phyloP scores from a whole-genome alignment of 2,888 invertebrate species.

The Thalpophila matura region DNA sequence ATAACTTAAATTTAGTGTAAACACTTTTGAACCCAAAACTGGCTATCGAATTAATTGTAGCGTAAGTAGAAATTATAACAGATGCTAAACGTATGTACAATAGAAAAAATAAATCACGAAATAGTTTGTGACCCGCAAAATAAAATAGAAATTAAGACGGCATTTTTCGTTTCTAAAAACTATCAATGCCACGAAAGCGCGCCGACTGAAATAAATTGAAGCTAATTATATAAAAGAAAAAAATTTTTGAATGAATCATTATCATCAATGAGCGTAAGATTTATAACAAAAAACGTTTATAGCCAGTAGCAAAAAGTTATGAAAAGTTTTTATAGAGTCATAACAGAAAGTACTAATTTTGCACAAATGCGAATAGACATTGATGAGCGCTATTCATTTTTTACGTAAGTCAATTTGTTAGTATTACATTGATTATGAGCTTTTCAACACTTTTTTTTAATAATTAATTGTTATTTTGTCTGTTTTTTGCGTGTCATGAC shows the following conservation, averaged over 20 bases:
- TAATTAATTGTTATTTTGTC: background rate
- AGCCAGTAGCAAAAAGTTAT: slow-evolving; percentile 36
- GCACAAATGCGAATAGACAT: slow-evolving; percentile 12
- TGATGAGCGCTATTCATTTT: slow-evolving; percentile 42
- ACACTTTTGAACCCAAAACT: no score
- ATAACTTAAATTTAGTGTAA: no score
- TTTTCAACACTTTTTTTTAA: background rate
- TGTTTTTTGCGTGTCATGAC: background rate
- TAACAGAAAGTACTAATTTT: slow-evolving; percentile 22
- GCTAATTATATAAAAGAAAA: slow-evolving; percentile 27
- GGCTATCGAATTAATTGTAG: no score
- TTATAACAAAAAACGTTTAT: slow-evolving; percentile 30
- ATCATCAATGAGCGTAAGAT: slow-evolving; percentile 13
- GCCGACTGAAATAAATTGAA: slow-evolving; percentile 25
- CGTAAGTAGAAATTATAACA: no score
- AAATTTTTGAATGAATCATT: slow-evolving; percentile 15
- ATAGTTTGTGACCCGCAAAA: no score
- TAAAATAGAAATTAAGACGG: no score
- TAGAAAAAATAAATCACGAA: no score
- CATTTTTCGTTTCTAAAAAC: no score
- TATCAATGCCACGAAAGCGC: background rate
- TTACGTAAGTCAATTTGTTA: slow-evolving; percentile 4
- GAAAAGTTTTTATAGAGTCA: slow-evolving; percentile 23
- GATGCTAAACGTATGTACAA: no score
- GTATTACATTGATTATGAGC: background rate